Evolutionary conservation across 1,140 invertebrate genomes (phyloP).

Genomic region (Brachionus manjavacas): DNA sequence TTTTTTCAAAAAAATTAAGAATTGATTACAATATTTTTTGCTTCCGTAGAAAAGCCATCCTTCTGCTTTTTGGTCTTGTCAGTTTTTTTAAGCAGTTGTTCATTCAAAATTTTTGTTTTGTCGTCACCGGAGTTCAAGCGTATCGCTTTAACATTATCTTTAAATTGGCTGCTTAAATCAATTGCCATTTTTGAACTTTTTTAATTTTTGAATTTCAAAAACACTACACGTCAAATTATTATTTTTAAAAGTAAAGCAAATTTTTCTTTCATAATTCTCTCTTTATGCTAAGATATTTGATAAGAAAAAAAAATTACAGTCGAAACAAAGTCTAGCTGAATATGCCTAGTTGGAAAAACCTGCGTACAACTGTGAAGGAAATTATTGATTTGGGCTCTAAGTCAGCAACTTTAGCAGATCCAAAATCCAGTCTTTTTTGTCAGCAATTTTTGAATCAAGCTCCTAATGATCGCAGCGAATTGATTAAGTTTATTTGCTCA

Average conservation of each 20-base stretch:
- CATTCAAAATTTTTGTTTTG: not conserved
- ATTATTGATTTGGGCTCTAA: not conserved
- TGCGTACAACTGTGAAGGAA: not conserved
- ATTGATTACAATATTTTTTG: constrained; percentile 32
- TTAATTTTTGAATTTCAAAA: not conserved
- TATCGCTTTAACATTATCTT: constrained; percentile 19
- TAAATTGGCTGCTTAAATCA: constrained; percentile 6
- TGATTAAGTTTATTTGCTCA: not conserved
- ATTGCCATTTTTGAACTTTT: constrained; percentile 20
- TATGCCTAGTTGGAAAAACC: not conserved
- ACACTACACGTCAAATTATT: constrained; percentile 12
- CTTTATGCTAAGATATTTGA: not conserved
- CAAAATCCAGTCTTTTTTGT: not conserved
- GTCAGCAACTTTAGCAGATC: constrained; percentile 10
- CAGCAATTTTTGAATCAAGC: not conserved
- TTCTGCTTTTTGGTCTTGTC: constrained; percentile 8
- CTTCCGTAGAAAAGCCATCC: not conserved
- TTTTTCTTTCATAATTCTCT: constrained; percentile 22
- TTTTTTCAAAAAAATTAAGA: not conserved
- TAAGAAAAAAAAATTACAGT: not conserved
- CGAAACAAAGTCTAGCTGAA: not conserved
- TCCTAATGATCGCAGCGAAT: not conserved
- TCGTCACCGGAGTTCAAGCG: not conserved
- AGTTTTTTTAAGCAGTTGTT: constrained; percentile 21
- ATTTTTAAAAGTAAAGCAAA: not conserved